These are phyloP conservation scores for Trichonephila clavata DNA, from an alignment of 1,140 invertebrate species.

Conservation along the genomic window DNA sequence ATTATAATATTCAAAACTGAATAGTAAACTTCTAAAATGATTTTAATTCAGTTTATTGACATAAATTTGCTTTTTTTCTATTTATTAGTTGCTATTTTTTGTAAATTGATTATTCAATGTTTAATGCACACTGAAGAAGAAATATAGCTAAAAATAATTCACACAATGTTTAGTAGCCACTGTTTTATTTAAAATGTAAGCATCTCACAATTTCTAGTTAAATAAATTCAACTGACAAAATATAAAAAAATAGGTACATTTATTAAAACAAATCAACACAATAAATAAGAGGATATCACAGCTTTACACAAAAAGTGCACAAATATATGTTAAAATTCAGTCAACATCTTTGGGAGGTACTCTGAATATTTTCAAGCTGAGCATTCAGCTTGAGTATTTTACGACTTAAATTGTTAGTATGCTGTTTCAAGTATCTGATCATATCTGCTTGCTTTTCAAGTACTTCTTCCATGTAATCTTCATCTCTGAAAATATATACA, in stretches of 20 bases:
- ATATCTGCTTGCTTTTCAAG: constrained; percentile 81
- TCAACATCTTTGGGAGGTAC: constrained; percentile 34
- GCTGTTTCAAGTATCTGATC: constrained; percentile 81
- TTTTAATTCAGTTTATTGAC: no score
- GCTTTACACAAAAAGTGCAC: background rate
- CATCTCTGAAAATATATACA: constrained; percentile 79
- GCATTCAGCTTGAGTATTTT: constrained; percentile 79
- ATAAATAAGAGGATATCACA: constrained; percentile 46
- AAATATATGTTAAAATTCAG: background rate
- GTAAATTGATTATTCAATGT: no score
- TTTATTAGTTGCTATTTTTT: no score
- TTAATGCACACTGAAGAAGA: no score
- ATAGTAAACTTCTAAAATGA: no score
- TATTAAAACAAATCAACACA: constrained; percentile 24
- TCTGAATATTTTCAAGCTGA: constrained; percentile 78
- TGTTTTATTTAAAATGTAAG: no score
- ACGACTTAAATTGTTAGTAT: constrained; percentile 79
- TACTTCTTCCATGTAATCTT: constrained; percentile 80
- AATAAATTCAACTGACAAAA: background rate
- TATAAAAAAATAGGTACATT: constrained; percentile 4
- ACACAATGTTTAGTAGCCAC: no score
- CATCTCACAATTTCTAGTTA: no score
- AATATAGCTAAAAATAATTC: no score
- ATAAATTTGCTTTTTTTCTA: no score
- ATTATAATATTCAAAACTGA: no score